A percentile compares a stretch with the other conserved stretches of the same genome.
Conservation (phyloP, 2,113 vertebrate genomes). For the Actenoides hombroni region DNA sequence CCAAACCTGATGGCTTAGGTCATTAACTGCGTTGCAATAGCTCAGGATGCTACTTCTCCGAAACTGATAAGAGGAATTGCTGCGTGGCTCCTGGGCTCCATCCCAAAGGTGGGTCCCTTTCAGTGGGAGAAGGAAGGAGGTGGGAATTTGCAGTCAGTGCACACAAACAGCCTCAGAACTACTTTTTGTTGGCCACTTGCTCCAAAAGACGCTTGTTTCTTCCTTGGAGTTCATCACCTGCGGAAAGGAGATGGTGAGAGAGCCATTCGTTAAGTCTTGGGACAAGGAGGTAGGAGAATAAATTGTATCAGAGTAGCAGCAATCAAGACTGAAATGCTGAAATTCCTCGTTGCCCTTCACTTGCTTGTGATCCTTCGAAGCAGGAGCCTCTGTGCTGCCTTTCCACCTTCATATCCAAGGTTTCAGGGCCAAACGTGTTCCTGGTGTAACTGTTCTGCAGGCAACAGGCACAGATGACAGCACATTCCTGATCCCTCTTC, state of each 20-base stretch:
- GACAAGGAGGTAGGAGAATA: background rate
- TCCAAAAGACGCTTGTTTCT: background rate
- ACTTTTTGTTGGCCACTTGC: background rate
- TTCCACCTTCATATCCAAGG: background rate
- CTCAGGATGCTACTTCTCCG: background rate
- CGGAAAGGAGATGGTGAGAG: background rate
- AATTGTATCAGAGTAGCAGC: background rate
- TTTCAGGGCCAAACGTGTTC: background rate
- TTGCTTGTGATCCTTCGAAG: background rate
- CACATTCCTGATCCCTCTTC: background rate
- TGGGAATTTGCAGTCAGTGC: background rate
- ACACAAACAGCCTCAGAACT: background rate
- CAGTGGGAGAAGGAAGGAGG: background rate
- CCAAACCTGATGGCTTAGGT: background rate
- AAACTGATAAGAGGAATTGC: background rate
- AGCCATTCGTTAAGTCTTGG: background rate
- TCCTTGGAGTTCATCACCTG: background rate
- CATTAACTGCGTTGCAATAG: background rate
- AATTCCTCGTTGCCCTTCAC: background rate
- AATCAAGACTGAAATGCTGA: background rate
- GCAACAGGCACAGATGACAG: background rate
- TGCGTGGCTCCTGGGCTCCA: background rate
- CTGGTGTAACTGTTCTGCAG: background rate
- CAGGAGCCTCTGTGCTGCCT: background rate
- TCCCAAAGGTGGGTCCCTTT: background rate